These are phyloP conservation scores for Athrips mouffetella DNA, from an alignment of 2,888 invertebrate species.

Conservation along the genomic window DNA sequence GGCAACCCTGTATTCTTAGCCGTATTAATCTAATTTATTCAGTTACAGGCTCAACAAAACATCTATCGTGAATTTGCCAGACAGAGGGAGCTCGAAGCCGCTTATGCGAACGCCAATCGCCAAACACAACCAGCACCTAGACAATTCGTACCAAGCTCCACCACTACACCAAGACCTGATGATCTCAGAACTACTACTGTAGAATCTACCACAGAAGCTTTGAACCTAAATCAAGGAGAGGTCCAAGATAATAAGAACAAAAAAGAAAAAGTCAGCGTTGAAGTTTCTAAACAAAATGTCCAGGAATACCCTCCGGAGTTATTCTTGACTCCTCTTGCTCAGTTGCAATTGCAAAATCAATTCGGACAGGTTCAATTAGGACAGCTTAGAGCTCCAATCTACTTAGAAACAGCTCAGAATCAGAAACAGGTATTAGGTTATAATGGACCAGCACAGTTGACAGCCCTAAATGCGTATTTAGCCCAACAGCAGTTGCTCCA, in stretches of 20 bases:
- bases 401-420: constrained; percentile 44
- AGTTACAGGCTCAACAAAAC: constrained; percentile 63
- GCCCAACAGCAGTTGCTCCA: constrained; percentile 49
- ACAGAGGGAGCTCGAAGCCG: constrained; percentile 52
- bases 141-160: constrained; percentile 45
- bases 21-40: too few relatives aligned
- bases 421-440: too few relatives aligned
- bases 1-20: too few relatives aligned
- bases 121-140: constrained; percentile 45
- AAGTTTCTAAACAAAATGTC: constrained; percentile 61
- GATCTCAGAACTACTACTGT: constrained; percentile 29
- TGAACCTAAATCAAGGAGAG: constrained; percentile 52
- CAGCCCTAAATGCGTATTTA: constrained; percentile 59
- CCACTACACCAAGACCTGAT: constrained; percentile 36
- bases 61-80: constrained; percentile 55
- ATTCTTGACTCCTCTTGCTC: constrained; percentile 57
- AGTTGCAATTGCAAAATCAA: constrained; percentile 56
- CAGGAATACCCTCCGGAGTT: constrained; percentile 65
- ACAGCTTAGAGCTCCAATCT: constrained; percentile 46
- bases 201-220: constrained; percentile 48
- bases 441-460: constrained; percentile 60
- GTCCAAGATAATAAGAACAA: constrained; percentile 37
- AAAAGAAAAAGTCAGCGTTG: constrained; percentile 51
- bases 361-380: constrained; percentile 49
- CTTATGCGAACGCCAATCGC: constrained; percentile 25